Evolutionary conservation across 2,797 vertebrate species (phyloP).

Genomic region (Sebastes dallii): DNA sequence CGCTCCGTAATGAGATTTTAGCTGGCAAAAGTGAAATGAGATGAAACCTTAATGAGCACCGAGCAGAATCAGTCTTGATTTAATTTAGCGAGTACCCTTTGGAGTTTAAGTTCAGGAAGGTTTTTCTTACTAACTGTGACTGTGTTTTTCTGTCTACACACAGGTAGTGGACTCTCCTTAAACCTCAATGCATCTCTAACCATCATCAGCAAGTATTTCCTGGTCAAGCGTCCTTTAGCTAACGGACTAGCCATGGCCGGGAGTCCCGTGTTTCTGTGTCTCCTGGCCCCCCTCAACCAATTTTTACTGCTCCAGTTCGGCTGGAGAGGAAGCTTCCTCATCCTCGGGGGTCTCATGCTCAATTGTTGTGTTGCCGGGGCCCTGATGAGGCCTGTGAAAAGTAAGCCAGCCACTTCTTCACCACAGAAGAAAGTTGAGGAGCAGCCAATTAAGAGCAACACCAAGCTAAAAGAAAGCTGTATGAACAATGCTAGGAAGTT

Average conservation of each 20-base stretch:
- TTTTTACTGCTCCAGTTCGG: conserved; percentile 82
- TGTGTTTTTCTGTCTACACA: conserved; percentile 43
- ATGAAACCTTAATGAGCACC: conserved; percentile 76
- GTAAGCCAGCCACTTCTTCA: neutral
- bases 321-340: conserved; percentile 88
- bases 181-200: conserved; percentile 90
- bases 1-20: conserved; percentile 79
- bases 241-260: conserved; percentile 88
- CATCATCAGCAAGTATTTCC: conserved; percentile 88
- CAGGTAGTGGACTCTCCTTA: conserved; percentile 86
- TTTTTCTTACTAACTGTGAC: conserved; percentile 38
- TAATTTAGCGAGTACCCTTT: conserved; percentile 61
- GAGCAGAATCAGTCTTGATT: conserved; percentile 69
- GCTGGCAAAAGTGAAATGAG: conserved; percentile 75
- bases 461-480: conserved; percentile 54
- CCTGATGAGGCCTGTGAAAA: conserved; percentile 82
- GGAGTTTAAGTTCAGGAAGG: conserved; percentile 37
- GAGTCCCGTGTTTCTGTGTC: conserved; percentile 84
- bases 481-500: conserved; percentile 70
- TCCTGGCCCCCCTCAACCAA: conserved; percentile 85
- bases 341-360: conserved; percentile 85
- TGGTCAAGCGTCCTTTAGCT: conserved; percentile 82
- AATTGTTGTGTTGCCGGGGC: conserved; percentile 88
- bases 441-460: neutral
- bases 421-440: conserved; percentile 24